Percentiles rank a stretch among this genome's conserved stretches.
phyloP scores from a whole-genome alignment of 2,888 invertebrate genomes.

The Nemotelus pantherinus region DNA sequence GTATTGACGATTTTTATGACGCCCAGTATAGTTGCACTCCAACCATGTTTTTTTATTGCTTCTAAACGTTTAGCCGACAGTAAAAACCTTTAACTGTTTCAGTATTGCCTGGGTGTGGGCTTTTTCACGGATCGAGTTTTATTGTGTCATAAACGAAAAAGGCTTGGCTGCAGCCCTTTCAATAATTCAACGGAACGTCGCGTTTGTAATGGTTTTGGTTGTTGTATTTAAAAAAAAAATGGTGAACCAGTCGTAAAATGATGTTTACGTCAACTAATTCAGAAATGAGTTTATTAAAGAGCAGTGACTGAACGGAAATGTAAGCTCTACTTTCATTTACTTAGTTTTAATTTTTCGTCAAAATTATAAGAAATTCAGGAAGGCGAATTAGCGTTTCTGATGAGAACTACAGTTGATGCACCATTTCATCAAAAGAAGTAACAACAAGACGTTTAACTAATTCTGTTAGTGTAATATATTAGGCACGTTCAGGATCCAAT shows the following conservation, averaged over 20 bases:
- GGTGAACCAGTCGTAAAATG: too few species aligned
- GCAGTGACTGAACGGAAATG: too few species aligned
- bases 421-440: too few species aligned
- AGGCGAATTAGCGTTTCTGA: too few species aligned
- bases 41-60: slow-evolving; percentile 26
- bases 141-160: slow-evolving; percentile 13
- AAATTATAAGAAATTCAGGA: too few species aligned
- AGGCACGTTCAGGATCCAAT: too few species aligned
- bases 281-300: too few species aligned
- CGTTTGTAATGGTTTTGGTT: neutral
- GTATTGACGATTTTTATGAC: slow-evolving; percentile 27
- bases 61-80: slow-evolving; percentile 34
- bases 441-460: too few species aligned
- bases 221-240: neutral
- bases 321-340: neutral
- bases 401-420: too few species aligned
- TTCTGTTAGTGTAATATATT: too few species aligned
- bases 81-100: slow-evolving; percentile 36
- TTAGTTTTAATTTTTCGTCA: neutral
- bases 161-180: neutral
- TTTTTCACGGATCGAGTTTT: slow-evolving; percentile 12
- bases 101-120: slow-evolving; percentile 6
- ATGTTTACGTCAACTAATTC: too few species aligned
- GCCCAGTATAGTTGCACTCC: slow-evolving; percentile 19
- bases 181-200: neutral